phyloP scores from a whole-genome alignment of 2,888 invertebrate genomes.

The Dasypolia templi region DNA sequence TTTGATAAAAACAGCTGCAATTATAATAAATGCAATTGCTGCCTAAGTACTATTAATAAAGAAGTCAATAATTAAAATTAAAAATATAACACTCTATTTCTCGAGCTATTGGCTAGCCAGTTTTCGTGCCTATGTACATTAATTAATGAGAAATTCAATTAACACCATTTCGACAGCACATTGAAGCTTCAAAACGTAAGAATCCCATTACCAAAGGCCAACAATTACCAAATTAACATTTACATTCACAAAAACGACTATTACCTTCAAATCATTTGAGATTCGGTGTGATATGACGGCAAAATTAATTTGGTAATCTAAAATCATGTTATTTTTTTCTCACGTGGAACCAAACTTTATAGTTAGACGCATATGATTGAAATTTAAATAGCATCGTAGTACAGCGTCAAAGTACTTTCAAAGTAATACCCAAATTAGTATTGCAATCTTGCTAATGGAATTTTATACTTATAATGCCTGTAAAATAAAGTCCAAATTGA shows the following conservation, averaged over 20 bases:
- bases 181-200: conserved; percentile 57
- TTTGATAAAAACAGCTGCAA: not conserved
- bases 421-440: conserved; percentile 42
- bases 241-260: conserved; percentile 40
- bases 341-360: conserved; percentile 14
- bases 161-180: conserved; percentile 39
- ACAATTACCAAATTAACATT: conserved; percentile 49
- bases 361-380: not conserved
- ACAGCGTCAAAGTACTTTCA: conserved; percentile 40
- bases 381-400: conserved; percentile 25
- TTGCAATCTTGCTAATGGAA: conserved; percentile 34
- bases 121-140: conserved; percentile 15
- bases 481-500: conserved; percentile 51
- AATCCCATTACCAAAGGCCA: conserved; percentile 53
- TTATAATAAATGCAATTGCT: conserved; percentile 6
- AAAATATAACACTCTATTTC: conserved; percentile 31
- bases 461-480: conserved; percentile 43
- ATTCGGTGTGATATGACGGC: conserved; percentile 48
- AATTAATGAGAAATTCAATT: conserved; percentile 57
- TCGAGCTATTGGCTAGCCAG: conserved; percentile 9
- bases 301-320: conserved; percentile 62
- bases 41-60: conserved; percentile 21
- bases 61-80: conserved; percentile 31
- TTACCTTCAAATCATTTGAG: conserved; percentile 58
- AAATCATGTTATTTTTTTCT: conserved; percentile 36